Base-by-base conservation (phyloP, 1,140 invertebrate species). In the Zaprionus kolodkinae region DNA sequence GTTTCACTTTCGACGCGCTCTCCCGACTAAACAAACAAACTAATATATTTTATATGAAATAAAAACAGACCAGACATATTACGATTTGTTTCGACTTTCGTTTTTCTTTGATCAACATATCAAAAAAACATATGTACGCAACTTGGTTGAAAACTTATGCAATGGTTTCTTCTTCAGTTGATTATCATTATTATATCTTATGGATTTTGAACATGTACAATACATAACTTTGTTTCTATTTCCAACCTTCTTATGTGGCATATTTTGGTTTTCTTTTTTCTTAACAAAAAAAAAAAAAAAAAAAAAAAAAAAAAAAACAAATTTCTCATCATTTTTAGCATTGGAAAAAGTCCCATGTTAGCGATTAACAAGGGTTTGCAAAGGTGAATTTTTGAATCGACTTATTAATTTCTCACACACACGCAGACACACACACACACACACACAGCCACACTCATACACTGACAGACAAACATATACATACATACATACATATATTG, bases 281-380 rank as follows among this genome's bases (percentile, higher is more conserved):
- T 69, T 63, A 48, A 78, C 52, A 62, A 81, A 64, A 67, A 67
- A 59, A 21, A 21, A 21, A 21, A 21, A 21, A 72, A 64, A 45
- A 45, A 57, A 65, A 50, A 61, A 70, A 35, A 72, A 66, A 57
- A 50, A 62, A 77, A 45, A 65, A 35, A 35, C 33, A 74, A 79
- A 71, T 79, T 71, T 76, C 59, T 88, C 78, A 81, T 88, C 85
- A 88, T 92, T 88, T 87, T 84, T 92, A 92, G 91, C 91, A 91
- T 92, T 92, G 91, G 91, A 92, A 92, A 97, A 96, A 95, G 96
- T 96, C 92, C 95, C 78, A 88, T 97, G 93, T 95, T 97, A 94
- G 96, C 96, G 94, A 96, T 97, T 95, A 97, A 96, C 95, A 97
- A 97, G 95, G 96, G 96, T 93, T 95, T 97, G 93, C 96, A 96